A percentile compares a stretch with the other conserved stretches of the same genome.
Evolutionary conservation across 2,888 invertebrate species (phyloP).

Genomic region (Lasioglossum malachurum): DNA sequence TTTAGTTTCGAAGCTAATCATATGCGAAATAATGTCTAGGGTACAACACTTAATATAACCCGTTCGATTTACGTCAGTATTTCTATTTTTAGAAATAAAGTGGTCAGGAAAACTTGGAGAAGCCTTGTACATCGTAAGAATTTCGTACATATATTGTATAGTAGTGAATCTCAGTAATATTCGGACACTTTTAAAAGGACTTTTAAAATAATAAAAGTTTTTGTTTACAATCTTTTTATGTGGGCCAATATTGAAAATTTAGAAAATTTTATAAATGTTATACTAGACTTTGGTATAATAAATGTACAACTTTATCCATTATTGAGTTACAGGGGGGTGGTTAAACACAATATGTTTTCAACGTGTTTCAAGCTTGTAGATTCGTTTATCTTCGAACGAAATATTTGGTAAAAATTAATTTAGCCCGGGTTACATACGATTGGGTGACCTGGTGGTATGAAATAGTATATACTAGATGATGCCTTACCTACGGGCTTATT

Average conservation of each 20-base stretch:
- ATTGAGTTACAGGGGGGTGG: background rate
- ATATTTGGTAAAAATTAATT: background rate
- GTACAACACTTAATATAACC: background rate
- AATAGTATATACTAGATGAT: conserved; percentile 65
- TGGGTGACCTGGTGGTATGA: conserved; percentile 35
- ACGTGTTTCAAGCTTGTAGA: background rate
- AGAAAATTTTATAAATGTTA: no score
- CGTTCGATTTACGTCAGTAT: background rate
- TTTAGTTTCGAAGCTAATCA: background rate
- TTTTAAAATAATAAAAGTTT: no score
- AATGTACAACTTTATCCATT: background rate
- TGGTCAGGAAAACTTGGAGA: background rate
- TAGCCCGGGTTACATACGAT: conserved; percentile 1
- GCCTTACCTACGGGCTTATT: conserved; percentile 82
- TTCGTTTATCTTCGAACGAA: background rate
- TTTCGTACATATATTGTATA: background rate
- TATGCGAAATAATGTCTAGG: background rate
- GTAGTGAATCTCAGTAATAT: no score
- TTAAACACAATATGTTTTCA: background rate
- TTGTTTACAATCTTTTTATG: no score
- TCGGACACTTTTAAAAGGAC: no score
- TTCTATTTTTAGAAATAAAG: background rate
- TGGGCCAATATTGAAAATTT: no score
- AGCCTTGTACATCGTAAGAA: background rate
- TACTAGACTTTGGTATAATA: background rate